A percentile compares a stretch with the other conserved stretches of the same genome.
Evolutionary conservation across 2,797 vertebrate species (phyloP).

Genomic region (Cheirogaleus major): DNA sequence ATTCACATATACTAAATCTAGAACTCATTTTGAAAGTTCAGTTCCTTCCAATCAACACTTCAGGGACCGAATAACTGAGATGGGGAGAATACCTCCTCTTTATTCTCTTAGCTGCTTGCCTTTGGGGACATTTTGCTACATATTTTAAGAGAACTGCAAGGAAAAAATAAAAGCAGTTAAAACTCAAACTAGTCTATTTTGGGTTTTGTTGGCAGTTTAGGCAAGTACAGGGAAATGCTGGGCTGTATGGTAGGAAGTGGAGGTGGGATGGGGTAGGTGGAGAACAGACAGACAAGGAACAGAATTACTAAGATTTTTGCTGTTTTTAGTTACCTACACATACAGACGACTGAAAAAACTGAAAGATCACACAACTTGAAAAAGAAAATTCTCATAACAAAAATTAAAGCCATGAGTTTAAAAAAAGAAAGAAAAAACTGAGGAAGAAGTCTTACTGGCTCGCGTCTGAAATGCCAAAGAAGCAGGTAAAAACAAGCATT

Average conservation of each 20-base stretch:
- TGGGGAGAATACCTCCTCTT: neutral
- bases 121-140: neutral
- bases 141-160: neutral
- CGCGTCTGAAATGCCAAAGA: neutral
- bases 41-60: constrained; percentile 20
- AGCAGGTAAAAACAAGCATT: neutral
- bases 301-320: neutral
- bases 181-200: neutral
- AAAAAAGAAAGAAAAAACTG: neutral
- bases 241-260: neutral
- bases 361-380: neutral
- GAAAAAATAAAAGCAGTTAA: constrained; percentile 14
- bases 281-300: neutral
- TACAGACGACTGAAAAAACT: neutral
- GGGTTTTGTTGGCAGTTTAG: neutral
- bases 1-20: constrained; percentile 10
- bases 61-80: neutral
- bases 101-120: neutral
- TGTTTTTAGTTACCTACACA: neutral
- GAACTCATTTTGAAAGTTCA: constrained; percentile 13
- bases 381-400: neutral
- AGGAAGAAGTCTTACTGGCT: neutral
- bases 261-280: neutral
- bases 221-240: neutral
- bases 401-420: neutral